Base-by-base conservation (phyloP, 1,140 invertebrate genomes). In the Antheraea mylitta region DNA sequence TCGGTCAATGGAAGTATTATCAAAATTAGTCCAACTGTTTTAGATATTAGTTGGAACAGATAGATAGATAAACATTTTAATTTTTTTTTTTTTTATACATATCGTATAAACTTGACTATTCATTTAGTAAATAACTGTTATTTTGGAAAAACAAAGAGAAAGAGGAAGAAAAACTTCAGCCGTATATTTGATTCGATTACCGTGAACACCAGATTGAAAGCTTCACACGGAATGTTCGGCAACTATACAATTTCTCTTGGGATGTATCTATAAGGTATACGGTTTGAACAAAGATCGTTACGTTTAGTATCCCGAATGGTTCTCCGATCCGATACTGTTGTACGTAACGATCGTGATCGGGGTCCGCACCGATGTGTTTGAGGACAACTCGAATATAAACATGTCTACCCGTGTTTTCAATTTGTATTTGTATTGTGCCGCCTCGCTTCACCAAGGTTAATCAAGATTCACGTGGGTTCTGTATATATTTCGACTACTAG, bases 201-300 rank as follows among this genome's bases (percentile, higher is more conserved):
- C 68, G 67, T 72, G 67, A 63, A 60, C 64, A 38, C 18, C 18
- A 67, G 73, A 75, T 75, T 72, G 68, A 75, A 75, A 72, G 74
- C 70, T 72, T 72, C 64, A 70, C 66, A 60, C 66, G 68, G 68
- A 75, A 68, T 65, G 74, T 70, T 68, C 70, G 42, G 74, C 59
- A 64, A 75, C 70, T 72, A 66, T 68, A 66, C 66, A 72, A 72
- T 75, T 72, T 69, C 74, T 75, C 74, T 63, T 67, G 70, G 68
- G 74, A 72, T 72, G 68, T 70, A 75, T 72, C 66, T 66, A 73
- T 63, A 59, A 58, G 38, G 70, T 18, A 69, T 53, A 72, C 72
- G 64, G 74, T 53, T 9, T 53, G 66, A 64, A 75, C 74, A 68
- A 72, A 70, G 63, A 64, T 70, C 68, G 68, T 75, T 75, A 75